These are phyloP conservation scores for Euura saliciscinereae DNA, from an alignment of 1,140 invertebrate genomes.

Conservation along the genomic window DNA sequence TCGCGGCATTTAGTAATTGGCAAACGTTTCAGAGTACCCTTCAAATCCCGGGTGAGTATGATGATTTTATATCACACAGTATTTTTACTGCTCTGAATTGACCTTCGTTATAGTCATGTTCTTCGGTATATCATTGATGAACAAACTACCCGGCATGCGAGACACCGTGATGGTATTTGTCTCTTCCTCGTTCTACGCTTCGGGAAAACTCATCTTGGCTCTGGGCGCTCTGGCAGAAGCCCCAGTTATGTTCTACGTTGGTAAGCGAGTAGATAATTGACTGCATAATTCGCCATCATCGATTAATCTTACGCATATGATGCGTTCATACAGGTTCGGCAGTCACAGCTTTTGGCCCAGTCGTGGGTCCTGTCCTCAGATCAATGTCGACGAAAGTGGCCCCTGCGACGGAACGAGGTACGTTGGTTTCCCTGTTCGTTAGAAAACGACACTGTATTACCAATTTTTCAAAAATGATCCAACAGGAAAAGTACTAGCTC, in stretches of 20 bases:
- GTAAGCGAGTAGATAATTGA: conserved; percentile 35
- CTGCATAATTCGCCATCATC: conserved; percentile 6
- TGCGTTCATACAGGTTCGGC: conserved; percentile 59
- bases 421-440: too few species aligned
- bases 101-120: conserved; percentile 59
- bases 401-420: conserved; percentile 70
- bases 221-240: conserved; percentile 64
- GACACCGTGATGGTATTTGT: conserved; percentile 75
- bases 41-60: conserved; percentile 63
- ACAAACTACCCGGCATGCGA: conserved; percentile 65
- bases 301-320: too few species aligned
- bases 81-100: neutral
- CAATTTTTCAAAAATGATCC: conserved; percentile 19
- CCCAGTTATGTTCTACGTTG: conserved; percentile 66
- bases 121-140: conserved; percentile 71
- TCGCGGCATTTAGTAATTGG: conserved; percentile 68
- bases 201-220: conserved; percentile 71
- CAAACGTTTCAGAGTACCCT: conserved; percentile 71
- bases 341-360: conserved; percentile 72
- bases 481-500: conserved; percentile 73
- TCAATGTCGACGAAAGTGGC: conserved; percentile 79
- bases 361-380: conserved; percentile 74
- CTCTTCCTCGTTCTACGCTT: conserved; percentile 70
- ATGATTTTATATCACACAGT: neutral
- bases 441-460: too few species aligned